Base-by-base conservation (phyloP, 2,113 vertebrate genomes). In the Zosterops pallidus region DNA sequence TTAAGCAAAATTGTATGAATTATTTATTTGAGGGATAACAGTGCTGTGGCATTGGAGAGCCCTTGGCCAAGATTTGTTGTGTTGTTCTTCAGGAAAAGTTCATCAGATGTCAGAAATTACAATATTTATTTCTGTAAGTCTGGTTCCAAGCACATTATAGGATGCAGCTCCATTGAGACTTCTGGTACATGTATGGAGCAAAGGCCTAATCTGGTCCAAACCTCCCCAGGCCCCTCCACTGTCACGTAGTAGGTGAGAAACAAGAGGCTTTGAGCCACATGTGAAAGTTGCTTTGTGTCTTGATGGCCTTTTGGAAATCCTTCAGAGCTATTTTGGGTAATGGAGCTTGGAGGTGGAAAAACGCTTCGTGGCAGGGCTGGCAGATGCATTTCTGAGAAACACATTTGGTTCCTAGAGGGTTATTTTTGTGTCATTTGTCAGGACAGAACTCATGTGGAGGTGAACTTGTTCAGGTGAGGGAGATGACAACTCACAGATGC, bases 331-430 rank as follows among this genome's bases (percentile, higher is more conserved):
- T 90, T 92, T 77, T 25, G 67, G 46, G 75, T 33, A 37, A 28
- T 49, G 56, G 65, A 90, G 50, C 74, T 62, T 59, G 75, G 74
- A 86, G 87, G 59, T 86, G 86, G 89, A 95, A 92, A 92, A 94
- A 74, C 31, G 20, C 76, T 89, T 68, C 86, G 67, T 89, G 91
- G 91, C 63, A 64, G 83, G 76, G 23, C 49, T 53, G 53, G 63
- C 46, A 12, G 52, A 37, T 49, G 76, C 25, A n/a, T 65, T 95
- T 94, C 93, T 92, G 71, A 89, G 89, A 91, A 92, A 9, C 17
- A 9, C 55, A 21, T 69, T 86, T 2, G 2, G 37, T 80, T 67
- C 83, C 59, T 86, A 31, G 44, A 41, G 21, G 28, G 46, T 69
- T 70, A 6, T 41, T 88, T 88, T 69, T 49, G 42, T 77, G 76